phyloP scores from a whole-genome alignment of 2,797 vertebrate genomes.

The Eupleurogrammus muticus region DNA sequence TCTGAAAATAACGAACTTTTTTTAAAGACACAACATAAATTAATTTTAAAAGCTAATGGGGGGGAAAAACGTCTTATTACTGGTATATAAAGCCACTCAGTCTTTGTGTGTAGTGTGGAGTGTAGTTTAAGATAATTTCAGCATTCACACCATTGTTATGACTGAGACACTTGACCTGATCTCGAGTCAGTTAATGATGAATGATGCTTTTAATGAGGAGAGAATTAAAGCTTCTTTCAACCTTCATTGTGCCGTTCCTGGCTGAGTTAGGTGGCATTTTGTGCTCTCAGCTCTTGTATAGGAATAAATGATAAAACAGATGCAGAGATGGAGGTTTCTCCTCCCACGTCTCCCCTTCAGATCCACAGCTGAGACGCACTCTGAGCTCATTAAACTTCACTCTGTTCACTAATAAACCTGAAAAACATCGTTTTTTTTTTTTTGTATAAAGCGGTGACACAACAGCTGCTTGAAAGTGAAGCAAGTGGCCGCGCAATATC shows the following conservation, averaged over 20 bases:
- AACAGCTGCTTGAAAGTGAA: no score
- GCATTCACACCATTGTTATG: background rate
- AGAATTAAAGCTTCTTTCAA: no score
- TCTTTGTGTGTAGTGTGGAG: no score
- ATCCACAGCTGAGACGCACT: background rate
- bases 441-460: no score
- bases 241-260: background rate
- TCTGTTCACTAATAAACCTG: no score
- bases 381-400: no score
- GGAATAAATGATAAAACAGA: background rate
- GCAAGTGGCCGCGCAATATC: no score
- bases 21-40: slow-evolving; percentile 45
- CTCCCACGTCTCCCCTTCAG: background rate
- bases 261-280: background rate
- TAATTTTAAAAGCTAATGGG: slow-evolving; percentile 26
- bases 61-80: slow-evolving; percentile 7
- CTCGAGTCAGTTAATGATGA: background rate
- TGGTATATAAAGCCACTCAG: no score
- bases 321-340: background rate
- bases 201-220: background rate
- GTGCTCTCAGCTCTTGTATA: background rate
- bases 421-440: no score
- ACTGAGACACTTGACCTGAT: background rate
- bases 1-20: slow-evolving; percentile 42
- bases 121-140: no score